Evolutionary conservation across 1,140 invertebrate species (phyloP), one percentile per base, ranked within the genome.

Genomic region (Drosophila mojavensis): DNA sequence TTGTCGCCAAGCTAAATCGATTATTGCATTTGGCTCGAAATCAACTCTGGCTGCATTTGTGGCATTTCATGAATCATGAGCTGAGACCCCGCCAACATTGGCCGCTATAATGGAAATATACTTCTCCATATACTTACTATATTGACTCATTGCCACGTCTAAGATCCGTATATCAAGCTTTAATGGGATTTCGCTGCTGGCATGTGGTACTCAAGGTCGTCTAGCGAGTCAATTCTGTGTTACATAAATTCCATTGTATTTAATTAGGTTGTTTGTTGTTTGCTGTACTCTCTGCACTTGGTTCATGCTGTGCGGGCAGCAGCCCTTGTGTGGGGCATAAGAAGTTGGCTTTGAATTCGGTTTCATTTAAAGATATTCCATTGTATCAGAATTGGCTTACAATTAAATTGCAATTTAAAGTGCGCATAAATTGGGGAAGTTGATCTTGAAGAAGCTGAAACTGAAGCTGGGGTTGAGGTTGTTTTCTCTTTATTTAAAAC

Each of bases 231-330:
- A 33, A 72, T 81, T 65, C 36, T 55, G 66, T 75, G 78, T 71
- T 77, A 77, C 84, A 88, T 30, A 77, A 73, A 86, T 79, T 77
- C 79, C 83, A 88, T 79, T 74, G 85, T 81, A 76, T 88, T 76
- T 66, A 78, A 85, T 88, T 86, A 79, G 86, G 75, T 75, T 76
- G 75, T 85, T 79, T 77, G 28, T 79, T 76, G 24, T 54, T 48
- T 58, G 51, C 17, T 63, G 41, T 75, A 39, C 17, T 28, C 33
- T 36, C 33, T 10, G 2, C 5, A 17, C 6, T 36, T 9, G 6
- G 36, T 30, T 11, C 54, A 30, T 67, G 20, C 17, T 17, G 4
- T 28, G 26, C 2, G 9, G 6, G 33, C 20, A 36, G 11, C 59
- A 36, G 11, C 59, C 59, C 50, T 60, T 39, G 33, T 45, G 45